Percentiles rank a stretch among this genome's conserved stretches.
These are phyloP conservation scores for Apodemia duryi DNA, from an alignment of 2,888 invertebrate species.

Conservation along the genomic window DNA sequence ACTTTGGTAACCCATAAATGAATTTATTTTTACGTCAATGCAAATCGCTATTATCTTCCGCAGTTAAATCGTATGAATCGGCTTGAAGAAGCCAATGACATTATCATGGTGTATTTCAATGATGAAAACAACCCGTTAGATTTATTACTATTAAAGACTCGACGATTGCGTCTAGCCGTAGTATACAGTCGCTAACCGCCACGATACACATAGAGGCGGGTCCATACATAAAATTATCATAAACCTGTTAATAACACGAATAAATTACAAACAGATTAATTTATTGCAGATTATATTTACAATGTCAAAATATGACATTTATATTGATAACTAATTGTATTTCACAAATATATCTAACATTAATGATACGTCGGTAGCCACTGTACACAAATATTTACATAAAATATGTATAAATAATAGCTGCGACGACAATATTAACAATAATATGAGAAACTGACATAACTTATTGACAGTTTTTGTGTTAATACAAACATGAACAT, in stretches of 20 bases:
- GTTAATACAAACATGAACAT: constrained; percentile 1
- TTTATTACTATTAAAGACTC: constrained; percentile 64
- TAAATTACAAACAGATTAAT: constrained; percentile 59
- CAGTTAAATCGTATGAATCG: neutral
- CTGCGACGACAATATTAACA: constrained; percentile 10
- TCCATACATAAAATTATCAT: constrained; percentile 67
- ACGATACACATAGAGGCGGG: constrained; percentile 50
- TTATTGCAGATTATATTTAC: constrained; percentile 40
- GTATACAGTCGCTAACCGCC: constrained; percentile 4
- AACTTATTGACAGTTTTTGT: neutral
- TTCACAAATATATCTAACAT: constrained; percentile 14
- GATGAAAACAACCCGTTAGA: constrained; percentile 37
- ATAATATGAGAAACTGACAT: neutral
- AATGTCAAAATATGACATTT: constrained; percentile 29
- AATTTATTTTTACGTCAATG: neutral
- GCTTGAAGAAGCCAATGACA: constrained; percentile 9
- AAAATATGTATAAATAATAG: constrained; percentile 8
- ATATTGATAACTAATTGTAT: constrained; percentile 25
- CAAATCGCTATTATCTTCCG: neutral
- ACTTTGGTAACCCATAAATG: neutral
- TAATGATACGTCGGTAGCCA: constrained; percentile 18
- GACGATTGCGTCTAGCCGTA: constrained; percentile 44
- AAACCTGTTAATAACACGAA: constrained; percentile 59
- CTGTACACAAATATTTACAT: constrained; percentile 11
- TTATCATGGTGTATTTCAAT: neutral